Percentiles rank a stretch among this genome's conserved stretches.
phyloP scores from a whole-genome alignment of 2,888 invertebrate genomes.

The Monopis laevigella region DNA sequence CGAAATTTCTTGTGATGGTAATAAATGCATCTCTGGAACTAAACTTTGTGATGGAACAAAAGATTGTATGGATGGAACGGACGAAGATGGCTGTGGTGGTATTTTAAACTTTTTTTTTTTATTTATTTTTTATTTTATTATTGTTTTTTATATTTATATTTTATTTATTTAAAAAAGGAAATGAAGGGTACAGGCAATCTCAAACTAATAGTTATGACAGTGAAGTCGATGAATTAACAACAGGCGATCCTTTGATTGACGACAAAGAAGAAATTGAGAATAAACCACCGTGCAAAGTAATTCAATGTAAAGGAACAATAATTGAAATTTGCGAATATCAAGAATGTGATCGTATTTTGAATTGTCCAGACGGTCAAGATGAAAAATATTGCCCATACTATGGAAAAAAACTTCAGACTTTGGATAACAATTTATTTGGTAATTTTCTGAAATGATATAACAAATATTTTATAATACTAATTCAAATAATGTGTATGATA shows the following conservation, averaged over 20 bases:
- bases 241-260: too few relatives aligned
- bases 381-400: too few relatives aligned
- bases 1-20: constrained; percentile 62
- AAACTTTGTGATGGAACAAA: constrained; percentile 45
- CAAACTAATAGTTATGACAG: too few relatives aligned
- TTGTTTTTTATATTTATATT: constrained; percentile 14
- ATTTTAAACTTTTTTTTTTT: constrained; percentile 18
- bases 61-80: constrained; percentile 58
- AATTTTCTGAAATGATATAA: too few relatives aligned
- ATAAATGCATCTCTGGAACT: constrained; percentile 54
- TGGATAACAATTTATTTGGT: too few relatives aligned
- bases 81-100: constrained; percentile 34
- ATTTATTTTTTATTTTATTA: constrained; percentile 21
- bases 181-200: too few relatives aligned
- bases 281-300: too few relatives aligned
- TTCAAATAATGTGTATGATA: too few relatives aligned
- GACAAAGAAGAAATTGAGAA: too few relatives aligned
- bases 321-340: constrained; percentile 62
- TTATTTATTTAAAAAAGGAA: neutral
- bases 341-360: constrained; percentile 67
- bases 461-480: too few relatives aligned
- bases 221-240: too few relatives aligned
- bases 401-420: too few relatives aligned
- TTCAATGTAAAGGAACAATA: constrained; percentile 22
- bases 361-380: constrained; percentile 77